These are phyloP conservation scores for Limnodromus scolopaceus DNA, from an alignment of 2,797 vertebrate genomes.

Conservation along the genomic window DNA sequence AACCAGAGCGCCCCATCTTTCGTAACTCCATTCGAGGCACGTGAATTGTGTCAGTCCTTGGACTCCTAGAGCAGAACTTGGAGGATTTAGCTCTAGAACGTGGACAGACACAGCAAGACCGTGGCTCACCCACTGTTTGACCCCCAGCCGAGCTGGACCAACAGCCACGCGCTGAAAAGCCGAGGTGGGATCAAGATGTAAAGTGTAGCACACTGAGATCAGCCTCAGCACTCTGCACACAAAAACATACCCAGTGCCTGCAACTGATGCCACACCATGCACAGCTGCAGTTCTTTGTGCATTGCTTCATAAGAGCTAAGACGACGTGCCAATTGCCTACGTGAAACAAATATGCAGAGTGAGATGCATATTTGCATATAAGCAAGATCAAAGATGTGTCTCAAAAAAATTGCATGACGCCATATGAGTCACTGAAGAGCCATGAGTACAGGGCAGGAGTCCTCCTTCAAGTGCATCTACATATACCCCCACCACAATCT, in stretches of 20 bases:
- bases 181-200: not conserved
- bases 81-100: not conserved
- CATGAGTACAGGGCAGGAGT: not conserved
- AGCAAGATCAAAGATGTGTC: not conserved
- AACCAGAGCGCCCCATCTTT: not conserved
- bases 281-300: not conserved
- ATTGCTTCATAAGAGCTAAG: not conserved
- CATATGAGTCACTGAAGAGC: not conserved
- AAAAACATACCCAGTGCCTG: not conserved
- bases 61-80: not conserved
- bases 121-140: not conserved
- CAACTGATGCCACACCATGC: not conserved
- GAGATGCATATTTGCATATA: not conserved
- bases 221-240: not conserved
- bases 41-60: not conserved
- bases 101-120: not conserved
- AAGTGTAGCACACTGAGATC: not conserved
- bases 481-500: not conserved
- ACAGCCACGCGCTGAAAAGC: not conserved
- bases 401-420: too few relatives aligned
- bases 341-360: not conserved
- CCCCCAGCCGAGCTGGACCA: not conserved
- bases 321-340: not conserved
- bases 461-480: not conserved
- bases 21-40: not conserved